A percentile compares a stretch with the other conserved stretches of the same genome.
Evolutionary conservation across 1,140 invertebrate species (phyloP).

Genomic region (Pseudomyrmex dendroicus): DNA sequence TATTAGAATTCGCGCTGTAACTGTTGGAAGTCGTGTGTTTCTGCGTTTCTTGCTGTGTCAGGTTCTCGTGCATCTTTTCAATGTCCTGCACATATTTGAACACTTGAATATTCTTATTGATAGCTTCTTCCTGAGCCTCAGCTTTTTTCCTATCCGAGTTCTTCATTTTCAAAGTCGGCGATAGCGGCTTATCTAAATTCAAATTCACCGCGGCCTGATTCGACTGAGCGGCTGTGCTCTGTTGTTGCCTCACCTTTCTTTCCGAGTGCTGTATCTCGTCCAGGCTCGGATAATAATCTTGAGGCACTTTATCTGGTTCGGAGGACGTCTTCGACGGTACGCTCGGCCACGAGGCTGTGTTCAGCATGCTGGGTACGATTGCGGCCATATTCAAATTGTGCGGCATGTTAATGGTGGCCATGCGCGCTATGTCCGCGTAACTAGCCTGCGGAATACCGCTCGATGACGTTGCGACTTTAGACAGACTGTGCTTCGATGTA

Average conservation of each 20-base stretch:
- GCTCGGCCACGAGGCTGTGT: slow-evolving; percentile 76
- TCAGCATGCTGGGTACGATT: slow-evolving; percentile 75
- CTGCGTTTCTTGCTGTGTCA: slow-evolving; percentile 66
- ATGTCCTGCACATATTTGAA: slow-evolving; percentile 82
- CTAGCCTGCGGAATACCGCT: slow-evolving; percentile 88
- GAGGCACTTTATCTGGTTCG: slow-evolving; percentile 77
- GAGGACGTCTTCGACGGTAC: slow-evolving; percentile 77
- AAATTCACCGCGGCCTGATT: slow-evolving; percentile 72
- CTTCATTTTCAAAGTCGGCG: slow-evolving; percentile 79
- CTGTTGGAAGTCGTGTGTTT: slow-evolving; percentile 45
- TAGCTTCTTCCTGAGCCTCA: slow-evolving; percentile 80
- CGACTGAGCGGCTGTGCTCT: slow-evolving; percentile 71
- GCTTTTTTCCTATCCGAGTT: slow-evolving; percentile 78
- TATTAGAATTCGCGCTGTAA: slow-evolving; percentile 67
- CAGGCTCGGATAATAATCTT: slow-evolving; percentile 83
- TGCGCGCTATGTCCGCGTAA: slow-evolving; percentile 91
- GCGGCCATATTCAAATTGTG: slow-evolving; percentile 78
- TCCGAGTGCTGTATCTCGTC: slow-evolving; percentile 82
- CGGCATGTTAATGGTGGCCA: slow-evolving; percentile 83
- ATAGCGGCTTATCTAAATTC: slow-evolving; percentile 78
- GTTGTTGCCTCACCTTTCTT: slow-evolving; percentile 76
- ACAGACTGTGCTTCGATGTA: slow-evolving; percentile 83
- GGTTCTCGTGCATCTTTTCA: slow-evolving; percentile 78
- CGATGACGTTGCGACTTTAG: slow-evolving; percentile 81
- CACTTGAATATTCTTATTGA: slow-evolving; percentile 81